Evolutionary conservation across 1,140 invertebrate species (phyloP), one percentile per base, ranked within the genome.

Genomic region (Drosophila lini): DNA sequence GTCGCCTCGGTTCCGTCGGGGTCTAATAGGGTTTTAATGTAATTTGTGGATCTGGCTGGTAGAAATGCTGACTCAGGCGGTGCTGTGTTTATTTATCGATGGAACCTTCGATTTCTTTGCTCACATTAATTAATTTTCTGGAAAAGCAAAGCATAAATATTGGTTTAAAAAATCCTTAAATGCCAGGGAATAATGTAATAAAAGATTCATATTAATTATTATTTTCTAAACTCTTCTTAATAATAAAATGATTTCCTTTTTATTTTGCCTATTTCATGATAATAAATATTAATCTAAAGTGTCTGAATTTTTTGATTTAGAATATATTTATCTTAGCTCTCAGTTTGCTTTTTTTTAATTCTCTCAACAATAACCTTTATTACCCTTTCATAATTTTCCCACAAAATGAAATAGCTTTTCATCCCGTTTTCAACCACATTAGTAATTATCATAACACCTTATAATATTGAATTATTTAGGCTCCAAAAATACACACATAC

Each of bases 11-110:
- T 40, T 34, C 32, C 10, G 34, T 15, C 13, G 13, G 52, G 31
- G 4, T 31, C 68, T 71, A 71, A 71, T 71, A 40, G 65, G 42
- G 65, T 47, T 70, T 71, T 71, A 58, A 71, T 70, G 68, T 47
- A 47, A 70, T 71, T 71, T 71, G 68, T 71, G 34, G 41, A 48
- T 28, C 36, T 32, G 11, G 38, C 28, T 40, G 16, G 16, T 15
- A 15, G 25, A 38, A 40, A 7, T 5, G 60, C 60, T 48, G 44
- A 67, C 34, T 50, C 31, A n/a, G 38, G 28, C 44, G 11, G 4
- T 56, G 22, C 13, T 69, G 32, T 69, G 32, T 8, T 34, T 38
- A 10, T 47, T 25, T 57, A 71, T 70, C 50, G 64, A 28, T 40
- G 25, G 15, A 16, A 11, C 3, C 16, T 45, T 45, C 40, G 40